phyloP scores from a whole-genome alignment of 2,888 invertebrate species.

The Coelopa pilipes region DNA sequence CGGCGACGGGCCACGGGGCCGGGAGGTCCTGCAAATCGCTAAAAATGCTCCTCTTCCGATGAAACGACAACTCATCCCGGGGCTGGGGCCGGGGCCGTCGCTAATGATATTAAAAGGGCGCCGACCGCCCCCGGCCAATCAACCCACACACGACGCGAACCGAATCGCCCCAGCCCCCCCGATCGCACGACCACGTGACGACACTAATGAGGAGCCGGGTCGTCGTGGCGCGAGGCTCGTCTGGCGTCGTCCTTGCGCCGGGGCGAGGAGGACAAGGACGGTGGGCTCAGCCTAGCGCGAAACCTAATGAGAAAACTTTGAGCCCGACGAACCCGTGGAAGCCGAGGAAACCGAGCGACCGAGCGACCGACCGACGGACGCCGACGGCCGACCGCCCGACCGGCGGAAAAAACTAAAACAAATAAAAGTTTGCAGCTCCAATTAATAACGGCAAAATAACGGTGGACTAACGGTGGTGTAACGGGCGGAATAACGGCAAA shows the following conservation, averaged over 20 bases:
- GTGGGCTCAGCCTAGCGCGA: no score
- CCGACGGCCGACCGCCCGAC: constrained; percentile 21
- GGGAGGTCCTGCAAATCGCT: no score
- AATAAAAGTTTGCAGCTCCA: constrained; percentile 19
- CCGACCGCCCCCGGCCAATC: no score
- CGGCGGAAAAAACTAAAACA: constrained; percentile 3
- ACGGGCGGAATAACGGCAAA: not conserved
- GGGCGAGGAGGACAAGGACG: constrained; percentile 16
- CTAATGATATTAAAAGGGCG: no score
- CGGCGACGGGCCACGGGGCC: no score
- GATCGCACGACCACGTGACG: no score
- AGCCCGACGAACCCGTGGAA: constrained; percentile 1
- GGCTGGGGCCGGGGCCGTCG: no score
- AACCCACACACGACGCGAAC: no score
- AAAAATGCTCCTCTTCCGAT: no score
- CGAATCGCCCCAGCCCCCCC: no score
- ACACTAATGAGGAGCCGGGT: not conserved
- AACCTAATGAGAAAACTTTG: constrained; percentile 32
- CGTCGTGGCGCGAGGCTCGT: not conserved
- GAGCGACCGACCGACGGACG: constrained; percentile 7
- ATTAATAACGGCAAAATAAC: constrained; percentile 16
- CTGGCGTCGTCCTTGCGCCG: not conserved
- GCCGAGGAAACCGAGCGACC: not conserved
- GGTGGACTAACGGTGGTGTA: not conserved
- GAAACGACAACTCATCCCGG: no score